Percentiles rank a stretch among this genome's conserved stretches.
Evolutionary conservation across 2,797 vertebrate genomes (phyloP).

Genomic region (Hyperoplus immaculatus): DNA sequence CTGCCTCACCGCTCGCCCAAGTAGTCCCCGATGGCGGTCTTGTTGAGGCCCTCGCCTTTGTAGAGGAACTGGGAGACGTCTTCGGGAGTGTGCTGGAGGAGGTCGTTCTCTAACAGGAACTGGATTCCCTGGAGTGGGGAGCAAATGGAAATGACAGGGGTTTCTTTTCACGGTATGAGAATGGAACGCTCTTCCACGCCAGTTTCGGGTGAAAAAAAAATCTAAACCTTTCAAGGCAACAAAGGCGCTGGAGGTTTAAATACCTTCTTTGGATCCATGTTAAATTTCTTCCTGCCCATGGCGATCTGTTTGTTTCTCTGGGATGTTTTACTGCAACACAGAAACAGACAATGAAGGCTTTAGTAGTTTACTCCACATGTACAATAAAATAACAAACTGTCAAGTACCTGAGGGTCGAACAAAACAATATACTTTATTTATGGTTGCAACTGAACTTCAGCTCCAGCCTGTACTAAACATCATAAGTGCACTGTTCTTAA

Average conservation of each 20-base stretch:
- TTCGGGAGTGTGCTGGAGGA: conserved; percentile 94
- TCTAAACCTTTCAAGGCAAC: conserved; percentile 1
- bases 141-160: conserved; percentile 31
- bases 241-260: not conserved
- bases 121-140: conserved; percentile 90
- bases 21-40: conserved; percentile 98
- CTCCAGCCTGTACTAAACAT: conserved; percentile 17
- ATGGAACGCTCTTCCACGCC: not conserved
- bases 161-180: conserved; percentile 19
- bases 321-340: conserved; percentile 91
- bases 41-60: conserved; percentile 98
- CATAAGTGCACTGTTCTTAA: conserved; percentile 5
- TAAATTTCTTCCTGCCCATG: conserved; percentile 99
- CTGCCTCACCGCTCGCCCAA: conserved; percentile 93
- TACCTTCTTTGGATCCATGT: conserved; percentile 99
- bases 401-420: not conserved
- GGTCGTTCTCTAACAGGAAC: conserved; percentile 96
- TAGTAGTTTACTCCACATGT: not conserved
- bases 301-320: conserved; percentile 98
- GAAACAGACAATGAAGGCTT: conserved; percentile 14
- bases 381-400: not conserved
- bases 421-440: conserved; percentile 29
- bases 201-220: not conserved
- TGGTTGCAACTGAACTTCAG: conserved; percentile 9
- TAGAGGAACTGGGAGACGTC: conserved; percentile 98